Percentiles rank a stretch among this genome's conserved stretches.
Evolutionary conservation across 2,888 invertebrate genomes (phyloP).

Genomic region (Scaptomyza polygonia): DNA sequence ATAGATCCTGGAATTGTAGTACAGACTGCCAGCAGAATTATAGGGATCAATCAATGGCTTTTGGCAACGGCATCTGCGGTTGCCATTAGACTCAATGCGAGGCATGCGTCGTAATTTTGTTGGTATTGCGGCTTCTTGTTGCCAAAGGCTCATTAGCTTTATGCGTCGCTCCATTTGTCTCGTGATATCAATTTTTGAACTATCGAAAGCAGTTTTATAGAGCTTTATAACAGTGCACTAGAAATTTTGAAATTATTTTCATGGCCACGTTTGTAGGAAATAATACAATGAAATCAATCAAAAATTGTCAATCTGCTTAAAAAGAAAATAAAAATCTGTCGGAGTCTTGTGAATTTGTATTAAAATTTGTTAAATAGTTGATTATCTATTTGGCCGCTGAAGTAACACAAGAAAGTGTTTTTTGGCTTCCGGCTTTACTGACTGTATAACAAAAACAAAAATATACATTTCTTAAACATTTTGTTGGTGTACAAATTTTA

Average conservation of each 20-base stretch:
- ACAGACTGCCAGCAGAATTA: not conserved
- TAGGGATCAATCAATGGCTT: not conserved
- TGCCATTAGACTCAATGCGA: conserved; percentile 39
- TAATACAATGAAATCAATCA: too few species aligned
- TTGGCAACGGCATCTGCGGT: not conserved
- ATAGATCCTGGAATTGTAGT: not conserved
- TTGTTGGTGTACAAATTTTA: too few species aligned
- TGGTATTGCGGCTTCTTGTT: conserved; percentile 8
- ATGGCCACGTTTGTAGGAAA: conserved; percentile 6
- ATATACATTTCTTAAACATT: too few species aligned
- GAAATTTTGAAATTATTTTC: conserved; percentile 41
- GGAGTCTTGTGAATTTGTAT: too few species aligned
- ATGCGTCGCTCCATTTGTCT: conserved; percentile 14
- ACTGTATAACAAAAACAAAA: too few species aligned
- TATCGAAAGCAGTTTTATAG: conserved; percentile 3
- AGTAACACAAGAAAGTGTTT: too few species aligned
- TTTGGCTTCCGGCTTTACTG: too few species aligned
- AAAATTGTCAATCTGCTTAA: too few species aligned
- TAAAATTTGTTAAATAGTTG: too few species aligned
- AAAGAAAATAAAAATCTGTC: too few species aligned
- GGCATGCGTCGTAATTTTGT: conserved; percentile 36
- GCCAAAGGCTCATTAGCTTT: conserved; percentile 8
- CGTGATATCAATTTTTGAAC: conserved; percentile 1
- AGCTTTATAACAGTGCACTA: not conserved
- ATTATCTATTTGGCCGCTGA: too few species aligned